Percentiles rank a stretch among this genome's conserved stretches.
phyloP scores from a whole-genome alignment of 2,113 vertebrate species.

The Orthonyx spaldingii region DNA sequence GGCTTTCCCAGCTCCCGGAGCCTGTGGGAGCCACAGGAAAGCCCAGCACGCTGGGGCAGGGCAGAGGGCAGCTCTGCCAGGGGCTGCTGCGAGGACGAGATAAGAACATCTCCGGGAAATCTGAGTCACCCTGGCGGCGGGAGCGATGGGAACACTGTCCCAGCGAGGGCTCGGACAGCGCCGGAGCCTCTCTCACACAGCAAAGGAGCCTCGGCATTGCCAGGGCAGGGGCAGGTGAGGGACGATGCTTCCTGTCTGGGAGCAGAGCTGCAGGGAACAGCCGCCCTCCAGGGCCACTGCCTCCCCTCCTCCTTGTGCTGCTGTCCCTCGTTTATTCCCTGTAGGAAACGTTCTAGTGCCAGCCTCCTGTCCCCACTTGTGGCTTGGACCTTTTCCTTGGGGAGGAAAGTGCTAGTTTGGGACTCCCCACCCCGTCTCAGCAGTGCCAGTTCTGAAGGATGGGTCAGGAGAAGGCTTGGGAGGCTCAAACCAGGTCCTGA shows the following conservation, averaged over 20 bases:
- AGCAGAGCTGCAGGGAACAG: background rate
- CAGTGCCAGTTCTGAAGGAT: background rate
- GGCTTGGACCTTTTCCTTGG: background rate
- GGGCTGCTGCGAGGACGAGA: background rate
- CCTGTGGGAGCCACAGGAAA: background rate
- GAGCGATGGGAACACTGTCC: background rate
- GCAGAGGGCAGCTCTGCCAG: background rate
- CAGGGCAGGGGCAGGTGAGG: background rate
- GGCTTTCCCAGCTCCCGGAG: background rate
- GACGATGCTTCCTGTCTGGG: background rate
- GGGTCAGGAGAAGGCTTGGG: background rate
- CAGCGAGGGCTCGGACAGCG: background rate
- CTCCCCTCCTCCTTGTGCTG: background rate
- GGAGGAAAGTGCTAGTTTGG: background rate
- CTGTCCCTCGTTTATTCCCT: background rate
- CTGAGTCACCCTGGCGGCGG: background rate
- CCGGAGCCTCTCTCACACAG: background rate
- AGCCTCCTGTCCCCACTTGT: background rate
- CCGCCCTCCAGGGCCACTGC: background rate
- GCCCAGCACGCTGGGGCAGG: background rate
- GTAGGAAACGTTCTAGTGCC: accelerated
- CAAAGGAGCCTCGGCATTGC: background rate
- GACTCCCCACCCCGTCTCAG: accelerated
- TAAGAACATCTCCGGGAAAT: slow-evolving; percentile 19
- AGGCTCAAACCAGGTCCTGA: background rate